Evolutionary conservation across 2,113 vertebrate species (phyloP).

Genomic region (Austrofundulus limnaeus): DNA sequence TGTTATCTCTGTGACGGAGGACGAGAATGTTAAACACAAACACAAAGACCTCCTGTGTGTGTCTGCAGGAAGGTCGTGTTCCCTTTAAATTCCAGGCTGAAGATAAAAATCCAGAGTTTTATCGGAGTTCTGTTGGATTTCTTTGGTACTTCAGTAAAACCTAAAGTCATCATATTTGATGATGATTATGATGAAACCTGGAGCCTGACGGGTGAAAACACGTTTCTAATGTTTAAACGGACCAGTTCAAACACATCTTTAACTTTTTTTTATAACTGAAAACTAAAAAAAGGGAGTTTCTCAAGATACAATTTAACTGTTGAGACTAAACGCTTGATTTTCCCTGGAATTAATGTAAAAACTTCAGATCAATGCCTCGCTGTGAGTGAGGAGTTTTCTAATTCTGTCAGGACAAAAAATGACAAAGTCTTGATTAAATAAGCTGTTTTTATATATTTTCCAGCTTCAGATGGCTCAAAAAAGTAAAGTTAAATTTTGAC

Average conservation of each 20-base stretch:
- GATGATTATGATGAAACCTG: constrained; percentile 19
- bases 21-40: neutral
- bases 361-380: neutral
- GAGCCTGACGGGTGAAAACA: neutral
- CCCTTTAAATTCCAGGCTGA: no score
- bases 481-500: no score
- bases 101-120: constrained; percentile 22
- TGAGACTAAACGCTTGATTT: neutral
- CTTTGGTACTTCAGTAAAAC: neutral
- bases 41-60: constrained; percentile 24
- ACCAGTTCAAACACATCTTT: neutral
- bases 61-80: no score
- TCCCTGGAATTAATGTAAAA: neutral
- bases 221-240: neutral
- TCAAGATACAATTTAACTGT: neutral
- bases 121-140: constrained; percentile 1
- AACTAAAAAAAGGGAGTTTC: no score
- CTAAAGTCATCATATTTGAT: neutral
- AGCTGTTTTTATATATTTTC: neutral
- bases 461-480: no score
- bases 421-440: neutral
- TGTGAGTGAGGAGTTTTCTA: neutral
- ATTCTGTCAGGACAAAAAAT: no score
- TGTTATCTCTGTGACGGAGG: neutral
- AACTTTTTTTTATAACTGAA: no score